Base-by-base conservation (phyloP, 2,888 invertebrate species). In the Dascillus cervinus region DNA sequence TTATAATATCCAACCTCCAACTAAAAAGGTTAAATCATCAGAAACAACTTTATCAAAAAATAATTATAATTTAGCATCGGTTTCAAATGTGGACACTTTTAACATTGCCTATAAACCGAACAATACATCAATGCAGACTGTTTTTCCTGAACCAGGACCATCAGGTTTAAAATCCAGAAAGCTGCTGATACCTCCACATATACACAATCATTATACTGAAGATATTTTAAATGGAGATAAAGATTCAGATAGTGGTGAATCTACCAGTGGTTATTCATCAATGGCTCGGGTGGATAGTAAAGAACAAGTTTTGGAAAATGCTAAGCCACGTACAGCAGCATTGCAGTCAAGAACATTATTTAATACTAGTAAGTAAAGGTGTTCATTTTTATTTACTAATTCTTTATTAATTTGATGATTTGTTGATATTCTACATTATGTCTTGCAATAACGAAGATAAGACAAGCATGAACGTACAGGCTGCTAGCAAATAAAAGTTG, bases 261-360 rank as follows among this genome's bases (percentile, higher is more conserved):
- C 72, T 28, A 73, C 72, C 8, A 73, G 72, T 55, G 72, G 71
- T 13, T 72, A 71, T 49, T 72, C 72, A 34, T 72, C 72, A n/a
- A 60, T 70, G 29, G 63, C 47, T n/a, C n/a, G n/a, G n/a, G n/a
- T n/a, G n/a, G n/a, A n/a, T n/a, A n/a, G n/a, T n/a, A n/a, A n/a
- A n/a, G n/a, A n/a, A n/a, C n/a, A n/a, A n/a, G n/a, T n/a, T n/a
- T n/a, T n/a, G n/a, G n/a, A n/a, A n/a, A n/a, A n/a, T n/a, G n/a
- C n/a, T n/a, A n/a, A n/a, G n/a, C n/a, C n/a, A n/a, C n/a, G n/a
- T n/a, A n/a, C n/a, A n/a, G n/a, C n/a, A n/a, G n/a, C n/a, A n/a
- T n/a, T n/a, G n/a, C n/a, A n/a, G n/a, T n/a, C n/a, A n/a, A n/a
- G n/a, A n/a, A n/a, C n/a, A n/a, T n/a, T n/a, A n/a, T n/a, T n/a